Percentiles rank a stretch among this genome's conserved stretches.
phyloP scores from a whole-genome alignment of 1,140 invertebrate species.

The Brachionus plicatilis region DNA sequence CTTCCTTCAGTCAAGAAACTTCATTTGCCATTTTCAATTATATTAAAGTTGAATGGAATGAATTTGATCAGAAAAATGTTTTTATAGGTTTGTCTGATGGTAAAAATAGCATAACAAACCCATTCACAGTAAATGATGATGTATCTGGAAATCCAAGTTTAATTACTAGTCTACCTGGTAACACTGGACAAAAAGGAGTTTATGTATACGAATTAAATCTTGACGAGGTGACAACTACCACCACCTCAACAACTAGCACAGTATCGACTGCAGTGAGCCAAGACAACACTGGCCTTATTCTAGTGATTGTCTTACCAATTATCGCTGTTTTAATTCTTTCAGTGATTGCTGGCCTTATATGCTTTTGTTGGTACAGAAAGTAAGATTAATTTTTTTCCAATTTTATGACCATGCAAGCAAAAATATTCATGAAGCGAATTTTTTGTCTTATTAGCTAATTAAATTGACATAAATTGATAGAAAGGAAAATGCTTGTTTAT shows the following conservation, averaged over 20 bases:
- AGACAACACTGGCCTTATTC: conserved; percentile 4
- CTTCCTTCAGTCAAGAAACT: not conserved
- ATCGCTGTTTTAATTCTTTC: not conserved
- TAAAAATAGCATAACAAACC: not conserved
- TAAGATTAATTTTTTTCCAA: not conserved
- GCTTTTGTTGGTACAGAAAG: not conserved
- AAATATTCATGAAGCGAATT: too few relatives aligned
- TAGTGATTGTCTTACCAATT: conserved; percentile 1
- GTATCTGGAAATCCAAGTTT: not conserved
- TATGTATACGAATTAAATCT: not conserved
- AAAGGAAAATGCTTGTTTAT: too few relatives aligned
- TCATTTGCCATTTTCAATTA: conserved; percentile 22
- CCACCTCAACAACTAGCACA: not conserved
- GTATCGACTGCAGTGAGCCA: not conserved
- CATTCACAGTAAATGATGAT: not conserved
- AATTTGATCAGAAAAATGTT: not conserved
- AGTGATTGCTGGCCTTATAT: not conserved
- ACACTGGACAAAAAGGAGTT: not conserved
- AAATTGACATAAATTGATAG: too few relatives aligned
- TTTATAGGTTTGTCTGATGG: conserved; percentile 21
- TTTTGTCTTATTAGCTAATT: too few relatives aligned
- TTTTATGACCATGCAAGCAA: too few relatives aligned
- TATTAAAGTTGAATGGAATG: not conserved
- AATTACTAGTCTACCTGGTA: not conserved
- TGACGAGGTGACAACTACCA: not conserved